A percentile compares a stretch with the other conserved stretches of the same genome.
These are phyloP conservation scores for Bemisia tabaci DNA, from an alignment of 1,140 invertebrate species.

Conservation along the genomic window DNA sequence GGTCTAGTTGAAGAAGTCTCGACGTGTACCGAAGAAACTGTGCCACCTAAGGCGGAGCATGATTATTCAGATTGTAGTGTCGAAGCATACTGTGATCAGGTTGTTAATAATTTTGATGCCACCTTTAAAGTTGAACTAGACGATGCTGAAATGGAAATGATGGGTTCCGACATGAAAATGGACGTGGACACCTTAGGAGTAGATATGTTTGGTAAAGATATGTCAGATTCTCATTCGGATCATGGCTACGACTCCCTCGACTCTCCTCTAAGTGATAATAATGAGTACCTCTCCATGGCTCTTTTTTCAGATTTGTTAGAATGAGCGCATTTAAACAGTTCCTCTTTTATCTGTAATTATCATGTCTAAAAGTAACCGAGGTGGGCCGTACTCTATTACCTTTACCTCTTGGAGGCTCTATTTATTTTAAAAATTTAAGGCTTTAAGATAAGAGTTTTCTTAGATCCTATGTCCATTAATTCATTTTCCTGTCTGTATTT, in stretches of 20 bases:
- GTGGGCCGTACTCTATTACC: too few relatives aligned
- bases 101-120: background rate
- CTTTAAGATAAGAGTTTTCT: too few relatives aligned
- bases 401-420: too few relatives aligned
- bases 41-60: background rate
- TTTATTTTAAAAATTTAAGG: too few relatives aligned
- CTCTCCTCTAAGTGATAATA: background rate
- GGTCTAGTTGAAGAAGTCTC: background rate
- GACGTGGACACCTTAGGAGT: background rate
- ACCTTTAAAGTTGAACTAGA: background rate
- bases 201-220: background rate
- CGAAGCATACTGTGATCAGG: background rate
- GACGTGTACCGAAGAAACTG: background rate
- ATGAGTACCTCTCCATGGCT: background rate
- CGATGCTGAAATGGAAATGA: background rate
- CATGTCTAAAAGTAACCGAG: too few relatives aligned
- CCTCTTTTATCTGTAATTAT: too few relatives aligned
- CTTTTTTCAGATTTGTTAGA: background rate
- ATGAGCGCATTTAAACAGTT: too few relatives aligned
- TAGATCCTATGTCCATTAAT: too few relatives aligned
- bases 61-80: background rate
- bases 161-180: background rate
- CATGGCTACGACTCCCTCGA: background rate
- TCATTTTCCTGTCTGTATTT: too few relatives aligned
- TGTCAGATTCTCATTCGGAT: background rate